These are phyloP conservation scores for Aculops lycopersici DNA, from an alignment of 1,140 invertebrate species.

Conservation along the genomic window DNA sequence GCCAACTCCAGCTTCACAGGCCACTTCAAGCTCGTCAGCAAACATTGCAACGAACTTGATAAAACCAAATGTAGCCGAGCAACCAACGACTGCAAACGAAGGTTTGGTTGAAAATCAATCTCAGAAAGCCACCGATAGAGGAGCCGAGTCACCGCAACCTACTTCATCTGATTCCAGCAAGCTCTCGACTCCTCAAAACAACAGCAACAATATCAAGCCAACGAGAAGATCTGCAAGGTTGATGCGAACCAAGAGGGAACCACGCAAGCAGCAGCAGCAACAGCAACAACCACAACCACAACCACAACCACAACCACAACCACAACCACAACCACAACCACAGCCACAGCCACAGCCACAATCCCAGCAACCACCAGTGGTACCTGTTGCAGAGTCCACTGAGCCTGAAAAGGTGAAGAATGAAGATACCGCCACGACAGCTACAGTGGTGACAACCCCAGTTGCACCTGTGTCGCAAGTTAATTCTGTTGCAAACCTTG, in stretches of 20 bases:
- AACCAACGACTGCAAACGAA: too few species aligned
- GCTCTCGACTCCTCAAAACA: background rate
- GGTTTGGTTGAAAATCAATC: too few species aligned
- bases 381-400: slow-evolving; percentile 3
- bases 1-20: background rate
- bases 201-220: background rate
- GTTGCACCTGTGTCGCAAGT: background rate
- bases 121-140: too few species aligned
- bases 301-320: slow-evolving; percentile 14
- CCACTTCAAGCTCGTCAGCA: background rate
- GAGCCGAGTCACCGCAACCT: too few species aligned
- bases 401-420: background rate
- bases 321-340: slow-evolving; percentile 13
- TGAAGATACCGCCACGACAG: background rate
- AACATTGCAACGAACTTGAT: too few species aligned
- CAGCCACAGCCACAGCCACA: slow-evolving; percentile 13
- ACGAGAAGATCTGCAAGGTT: background rate
- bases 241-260: background rate
- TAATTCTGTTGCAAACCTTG: background rate
- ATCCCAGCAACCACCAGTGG: slow-evolving; percentile 11
- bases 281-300: slow-evolving; percentile 2
- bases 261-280: background rate
- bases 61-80: too few species aligned
- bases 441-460: background rate
- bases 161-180: too few species aligned